These are phyloP conservation scores for Pomacea canaliculata DNA, from an alignment of 2,888 invertebrate genomes.

Conservation along the genomic window DNA sequence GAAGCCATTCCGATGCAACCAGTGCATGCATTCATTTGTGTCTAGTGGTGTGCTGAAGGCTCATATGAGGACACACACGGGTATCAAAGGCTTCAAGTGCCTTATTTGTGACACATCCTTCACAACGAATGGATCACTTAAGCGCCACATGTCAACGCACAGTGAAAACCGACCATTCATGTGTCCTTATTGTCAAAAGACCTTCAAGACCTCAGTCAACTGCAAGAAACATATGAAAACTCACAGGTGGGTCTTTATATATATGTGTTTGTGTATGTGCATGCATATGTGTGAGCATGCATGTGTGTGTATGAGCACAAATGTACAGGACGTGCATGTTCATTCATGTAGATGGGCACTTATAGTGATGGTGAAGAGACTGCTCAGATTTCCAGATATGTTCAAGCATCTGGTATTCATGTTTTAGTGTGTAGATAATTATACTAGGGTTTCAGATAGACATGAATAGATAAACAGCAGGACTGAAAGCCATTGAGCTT, in stretches of 20 bases:
- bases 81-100: slow-evolving; percentile 75
- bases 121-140: slow-evolving; percentile 79
- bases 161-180: slow-evolving; percentile 68
- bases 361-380: too few species aligned
- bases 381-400: too few species aligned
- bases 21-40: slow-evolving; percentile 71
- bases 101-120: slow-evolving; percentile 77
- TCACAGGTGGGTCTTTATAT: slow-evolving; percentile 69
- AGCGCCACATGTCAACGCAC: slow-evolving; percentile 84
- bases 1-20: slow-evolving; percentile 70
- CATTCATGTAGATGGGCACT: too few species aligned
- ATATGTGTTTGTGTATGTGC: too few species aligned
- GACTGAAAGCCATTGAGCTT: too few species aligned
- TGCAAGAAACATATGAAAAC: slow-evolving; percentile 78
- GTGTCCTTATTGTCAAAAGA: slow-evolving; percentile 77
- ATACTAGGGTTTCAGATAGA: too few species aligned
- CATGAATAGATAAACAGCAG: too few species aligned
- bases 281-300: too few species aligned
- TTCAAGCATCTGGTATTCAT: too few species aligned
- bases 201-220: slow-evolving; percentile 75
- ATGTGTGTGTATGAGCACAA: too few species aligned
- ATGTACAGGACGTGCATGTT: too few species aligned
- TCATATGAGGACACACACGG: slow-evolving; percentile 73
- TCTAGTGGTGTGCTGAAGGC: slow-evolving; percentile 75
- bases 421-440: too few species aligned